phyloP scores from a whole-genome alignment of 2,113 vertebrate species.

The Chionis minor region DNA sequence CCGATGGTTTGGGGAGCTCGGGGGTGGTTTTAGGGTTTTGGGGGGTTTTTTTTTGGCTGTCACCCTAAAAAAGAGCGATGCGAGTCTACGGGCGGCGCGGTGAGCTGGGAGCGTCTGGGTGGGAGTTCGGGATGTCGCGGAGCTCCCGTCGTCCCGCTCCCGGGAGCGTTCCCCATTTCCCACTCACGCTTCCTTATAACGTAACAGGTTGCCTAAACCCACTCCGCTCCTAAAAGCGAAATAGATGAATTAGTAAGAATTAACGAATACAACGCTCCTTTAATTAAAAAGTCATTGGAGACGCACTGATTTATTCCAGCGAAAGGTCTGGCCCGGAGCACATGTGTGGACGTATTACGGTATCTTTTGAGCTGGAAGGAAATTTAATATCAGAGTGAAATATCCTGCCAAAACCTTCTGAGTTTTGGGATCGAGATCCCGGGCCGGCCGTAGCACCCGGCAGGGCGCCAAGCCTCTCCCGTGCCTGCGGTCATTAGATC shows the following conservation, averaged over 20 bases:
- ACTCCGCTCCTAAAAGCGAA: rapidly evolving
- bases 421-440: not conserved
- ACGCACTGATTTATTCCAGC: not conserved
- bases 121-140: rapidly evolving
- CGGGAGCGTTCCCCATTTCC: not conserved
- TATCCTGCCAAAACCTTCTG: not conserved
- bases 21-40: no score
- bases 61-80: rapidly evolving
- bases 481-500: rapidly evolving
- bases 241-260: not conserved
- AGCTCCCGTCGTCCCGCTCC: rapidly evolving
- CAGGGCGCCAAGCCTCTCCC: not conserved
- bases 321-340: not conserved
- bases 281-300: not conserved
- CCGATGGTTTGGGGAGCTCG: no score
- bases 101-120: rapidly evolving
- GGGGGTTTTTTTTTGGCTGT: no score
- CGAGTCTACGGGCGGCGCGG: rapidly evolving
- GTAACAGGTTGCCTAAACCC: not conserved
- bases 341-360: rapidly evolving
- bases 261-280: not conserved
- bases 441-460: not conserved
- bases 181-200: not conserved
- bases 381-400: not conserved
- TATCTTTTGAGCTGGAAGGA: not conserved